Conservation (phyloP, 2,113 vertebrate species). For the Lucifuga dentata region DNA sequence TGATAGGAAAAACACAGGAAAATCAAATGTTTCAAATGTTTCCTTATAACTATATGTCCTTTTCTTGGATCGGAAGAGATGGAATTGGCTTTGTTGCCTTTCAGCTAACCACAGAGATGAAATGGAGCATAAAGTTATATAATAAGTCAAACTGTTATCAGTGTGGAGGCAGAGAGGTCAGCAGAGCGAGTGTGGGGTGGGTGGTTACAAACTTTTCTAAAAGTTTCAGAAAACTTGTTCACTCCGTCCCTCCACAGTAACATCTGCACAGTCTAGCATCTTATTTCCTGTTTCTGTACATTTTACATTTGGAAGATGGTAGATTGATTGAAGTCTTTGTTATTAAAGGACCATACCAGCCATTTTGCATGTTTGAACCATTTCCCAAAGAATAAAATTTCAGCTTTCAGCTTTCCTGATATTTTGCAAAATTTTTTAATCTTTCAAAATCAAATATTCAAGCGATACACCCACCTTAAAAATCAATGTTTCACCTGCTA, state of each 20-base stretch:
- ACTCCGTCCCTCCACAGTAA: neutral
- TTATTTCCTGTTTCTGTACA: slow-evolving; percentile 1
- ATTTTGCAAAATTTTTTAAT: no score
- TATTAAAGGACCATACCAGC: slow-evolving; percentile 15
- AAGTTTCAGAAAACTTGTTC: slow-evolving; percentile 11
- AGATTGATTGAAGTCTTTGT: slow-evolving; percentile 37
- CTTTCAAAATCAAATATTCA: no score
- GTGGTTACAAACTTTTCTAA: slow-evolving; percentile 7
- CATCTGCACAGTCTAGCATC: slow-evolving; percentile 21
- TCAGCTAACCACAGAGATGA: neutral
- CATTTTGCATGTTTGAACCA: no score
- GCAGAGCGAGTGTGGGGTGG: neutral
- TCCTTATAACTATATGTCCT: no score
- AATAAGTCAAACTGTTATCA: neutral
- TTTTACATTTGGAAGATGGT: slow-evolving; percentile 21
- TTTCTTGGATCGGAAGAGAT: neutral
- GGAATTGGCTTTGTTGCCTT: neutral
- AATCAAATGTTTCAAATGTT: no score
- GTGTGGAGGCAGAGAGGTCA: slow-evolving; percentile 20
- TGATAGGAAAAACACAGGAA: no score
- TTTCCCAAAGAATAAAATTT: no score
- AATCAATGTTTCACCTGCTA: no score
- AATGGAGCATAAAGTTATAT: slow-evolving; percentile 2
- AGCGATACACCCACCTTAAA: no score
- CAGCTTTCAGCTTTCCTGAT: no score